Percentiles rank a stretch among this genome's conserved stretches.
phyloP scores from a whole-genome alignment of 2,797 vertebrate species.

The Lepilemur ruficaudatus region DNA sequence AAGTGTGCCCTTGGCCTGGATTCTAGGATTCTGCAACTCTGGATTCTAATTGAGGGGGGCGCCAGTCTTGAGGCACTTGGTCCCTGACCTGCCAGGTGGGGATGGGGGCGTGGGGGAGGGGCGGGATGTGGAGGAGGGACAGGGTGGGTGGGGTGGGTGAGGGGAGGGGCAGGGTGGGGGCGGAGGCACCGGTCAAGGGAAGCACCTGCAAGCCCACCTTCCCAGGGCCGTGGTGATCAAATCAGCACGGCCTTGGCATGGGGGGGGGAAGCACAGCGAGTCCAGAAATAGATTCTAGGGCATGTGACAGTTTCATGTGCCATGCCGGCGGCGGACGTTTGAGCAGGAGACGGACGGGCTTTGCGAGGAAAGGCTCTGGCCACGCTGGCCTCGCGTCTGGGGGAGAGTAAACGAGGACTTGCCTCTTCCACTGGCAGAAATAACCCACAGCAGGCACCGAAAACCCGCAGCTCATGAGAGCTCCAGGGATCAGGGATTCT shows the following conservation, averaged over 20 bases:
- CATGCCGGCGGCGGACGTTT: background rate
- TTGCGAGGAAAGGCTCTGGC: background rate
- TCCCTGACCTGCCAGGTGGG: background rate
- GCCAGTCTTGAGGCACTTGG: background rate
- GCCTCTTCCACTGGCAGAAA: background rate
- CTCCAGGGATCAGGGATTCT: background rate
- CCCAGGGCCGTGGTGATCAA: background rate
- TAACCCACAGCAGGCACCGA: background rate
- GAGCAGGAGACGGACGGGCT: background rate
- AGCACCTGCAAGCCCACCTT: background rate
- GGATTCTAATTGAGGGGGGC: background rate
- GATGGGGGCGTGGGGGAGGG: too few relatives aligned
- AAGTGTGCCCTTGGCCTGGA: background rate
- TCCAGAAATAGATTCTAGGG: slow-evolving; percentile 6
- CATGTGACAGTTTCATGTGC: background rate
- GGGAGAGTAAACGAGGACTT: background rate
- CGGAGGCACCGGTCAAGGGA: background rate
- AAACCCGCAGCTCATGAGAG: too few relatives aligned
- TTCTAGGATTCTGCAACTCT: background rate
- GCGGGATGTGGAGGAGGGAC: too few relatives aligned
- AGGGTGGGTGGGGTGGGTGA: too few relatives aligned
- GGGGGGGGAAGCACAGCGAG: background rate
- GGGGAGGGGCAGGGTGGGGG: background rate
- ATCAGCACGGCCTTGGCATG: background rate
- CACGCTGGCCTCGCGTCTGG: background rate